These are phyloP conservation scores for honey bee (Apis mellifera) DNA, from an alignment of 1,140 invertebrate genomes.

Conservation along the genomic window Amel_HAv3.1 CM009937.2:2111001-2111500, in stretches of 20 bases:
- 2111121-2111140: constrained; percentile 46
- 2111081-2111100: constrained; percentile 8
- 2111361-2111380: not conserved
- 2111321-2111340: not conserved
- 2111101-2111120: constrained; percentile 53
- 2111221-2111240: not conserved
- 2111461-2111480: not conserved
- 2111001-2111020: constrained; percentile 56
- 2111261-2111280: no score
- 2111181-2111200: constrained; percentile 10
- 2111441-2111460: not conserved
- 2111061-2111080: not conserved
- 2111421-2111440: not conserved
- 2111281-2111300: no score
- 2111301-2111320: not conserved
- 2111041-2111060: constrained; percentile 8
- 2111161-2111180: constrained; percentile 15
- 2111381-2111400: constrained; percentile 4
- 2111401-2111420: constrained; percentile 41
- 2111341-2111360: not conserved
- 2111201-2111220: not conserved
- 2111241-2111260: not conserved
- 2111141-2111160: constrained; percentile 6
- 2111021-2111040: constrained; percentile 51
- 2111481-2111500: not conserved